phyloP scores from a whole-genome alignment of 2,888 invertebrate genomes.

The Hofmannophila pseudospretella region DNA sequence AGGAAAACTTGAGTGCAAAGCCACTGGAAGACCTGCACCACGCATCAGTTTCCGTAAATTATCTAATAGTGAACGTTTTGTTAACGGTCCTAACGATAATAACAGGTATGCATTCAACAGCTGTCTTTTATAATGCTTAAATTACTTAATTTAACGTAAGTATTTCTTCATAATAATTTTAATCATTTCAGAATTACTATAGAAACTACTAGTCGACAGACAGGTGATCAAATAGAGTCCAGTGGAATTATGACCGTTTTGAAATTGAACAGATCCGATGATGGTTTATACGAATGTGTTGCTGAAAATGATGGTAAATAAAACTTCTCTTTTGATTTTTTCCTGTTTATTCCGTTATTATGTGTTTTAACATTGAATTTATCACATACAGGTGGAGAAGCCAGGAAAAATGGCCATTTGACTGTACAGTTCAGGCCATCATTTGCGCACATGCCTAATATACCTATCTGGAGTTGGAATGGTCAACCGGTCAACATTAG shows the following conservation, averaged over 20 bases:
- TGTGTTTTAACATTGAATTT: background rate
- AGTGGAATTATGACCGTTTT: conserved; percentile 83
- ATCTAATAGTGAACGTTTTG: conserved; percentile 80
- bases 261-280: conserved; percentile 83
- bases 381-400: conserved; percentile 79
- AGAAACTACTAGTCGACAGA: conserved; percentile 69
- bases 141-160: background rate
- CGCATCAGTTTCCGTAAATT: conserved; percentile 87
- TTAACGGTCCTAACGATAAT: conserved; percentile 81
- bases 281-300: conserved; percentile 92
- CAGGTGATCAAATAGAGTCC: conserved; percentile 68
- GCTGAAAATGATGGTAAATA: conserved; percentile 84
- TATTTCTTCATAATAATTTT: background rate
- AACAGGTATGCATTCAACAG: conserved; percentile 65
- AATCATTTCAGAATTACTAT: conserved; percentile 75
- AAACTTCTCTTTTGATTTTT: background rate
- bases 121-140: too few species aligned
- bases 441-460: conserved; percentile 83
- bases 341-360: conserved; percentile 1
- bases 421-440: conserved; percentile 90
- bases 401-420: conserved; percentile 88
- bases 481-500: conserved; percentile 88
- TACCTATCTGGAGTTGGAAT: conserved; percentile 91
- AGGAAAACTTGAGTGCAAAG: conserved; percentile 85
- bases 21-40: conserved; percentile 89